A percentile compares a stretch with the other conserved stretches of the same genome.
These are phyloP conservation scores for human DNA, from an alignment of 2,113 vertebrate genomes.

Conservation along the genomic window DNA sequence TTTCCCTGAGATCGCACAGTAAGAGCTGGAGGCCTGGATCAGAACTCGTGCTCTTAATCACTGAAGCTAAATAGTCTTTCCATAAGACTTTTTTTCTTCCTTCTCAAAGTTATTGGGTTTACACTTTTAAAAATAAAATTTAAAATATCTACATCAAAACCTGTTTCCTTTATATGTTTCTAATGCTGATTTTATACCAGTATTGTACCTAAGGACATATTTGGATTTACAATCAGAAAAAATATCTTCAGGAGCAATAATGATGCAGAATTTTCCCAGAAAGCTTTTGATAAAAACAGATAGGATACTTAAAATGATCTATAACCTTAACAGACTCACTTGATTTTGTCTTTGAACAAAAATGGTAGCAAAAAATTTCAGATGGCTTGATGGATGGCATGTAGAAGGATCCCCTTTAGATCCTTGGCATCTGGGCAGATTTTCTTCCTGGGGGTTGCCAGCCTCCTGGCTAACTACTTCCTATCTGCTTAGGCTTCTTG, in stretches of 20 bases:
- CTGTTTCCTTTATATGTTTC: background rate
- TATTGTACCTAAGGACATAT: background rate
- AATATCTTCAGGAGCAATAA: background rate
- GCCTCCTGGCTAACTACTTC: background rate
- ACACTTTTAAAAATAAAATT: background rate
- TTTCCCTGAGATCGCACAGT: background rate
- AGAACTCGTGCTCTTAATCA: background rate
- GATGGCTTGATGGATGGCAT: background rate
- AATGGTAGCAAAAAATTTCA: background rate
- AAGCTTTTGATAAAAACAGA: background rate
- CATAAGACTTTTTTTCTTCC: background rate
- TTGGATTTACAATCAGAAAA: slow-evolving; percentile 22
- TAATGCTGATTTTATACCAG: background rate
- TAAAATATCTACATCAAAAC: background rate
- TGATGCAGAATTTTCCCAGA: background rate
- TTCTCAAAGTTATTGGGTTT: background rate
- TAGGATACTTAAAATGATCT: background rate
- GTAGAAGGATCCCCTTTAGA: background rate
- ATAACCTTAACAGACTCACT: background rate
- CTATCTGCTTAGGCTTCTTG: background rate
- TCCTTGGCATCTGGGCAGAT: background rate
- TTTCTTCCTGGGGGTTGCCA: background rate
- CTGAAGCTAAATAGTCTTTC: background rate
- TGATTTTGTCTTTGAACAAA: background rate
- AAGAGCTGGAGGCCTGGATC: background rate